Evolutionary conservation across 2,113 vertebrate genomes (phyloP), one percentile per base, ranked within the genome.

Genomic region (Rafetus swinhoei): DNA sequence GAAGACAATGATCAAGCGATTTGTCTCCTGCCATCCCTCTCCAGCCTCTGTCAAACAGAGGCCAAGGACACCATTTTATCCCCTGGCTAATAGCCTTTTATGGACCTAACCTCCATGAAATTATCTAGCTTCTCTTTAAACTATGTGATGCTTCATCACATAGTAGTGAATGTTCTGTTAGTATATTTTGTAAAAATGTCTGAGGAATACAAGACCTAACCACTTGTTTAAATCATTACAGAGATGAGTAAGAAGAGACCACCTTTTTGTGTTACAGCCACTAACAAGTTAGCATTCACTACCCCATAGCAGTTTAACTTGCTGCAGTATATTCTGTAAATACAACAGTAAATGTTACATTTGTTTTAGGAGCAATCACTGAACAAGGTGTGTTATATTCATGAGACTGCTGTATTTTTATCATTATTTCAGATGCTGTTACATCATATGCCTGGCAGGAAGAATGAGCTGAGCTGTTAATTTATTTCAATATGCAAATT

Each of bases 401-500:
- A 39, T 39, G 39, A 12, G 39, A 45, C 5, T 3, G 39, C 9
- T 76, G 39, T 76, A 5, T 2, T n/a, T 86, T 59, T 39, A 79
- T 85, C 88, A 83, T 85, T 94, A 93, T 92, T 69, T 62, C 69
- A 83, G 72, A 54, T 0, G 15, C n/a, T 92, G 32, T 8, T 87
- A 91, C 81, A 56, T 32, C 11, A 79, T 88, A 86, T 93, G 79
- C 27, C 74, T 45, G 65, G 88, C 86, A 84, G 72, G 81, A 87
- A 89, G 88, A 94, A 55, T 82, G 80, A 6, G 74, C 79, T 52
- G 88, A 94, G 85, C 85, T 96, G 92, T 87, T 90, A n/a, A 59
- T 85, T 81, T 93, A 83, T 92, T 91, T 53, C 89, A 93, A 32
- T 54, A 94, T 85, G 94, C 59, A 95, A 93, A 94, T 92, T 84